These are phyloP conservation scores for Monarcha castaneiventris DNA, from an alignment of 2,113 vertebrate species.

Conservation along the genomic window DNA sequence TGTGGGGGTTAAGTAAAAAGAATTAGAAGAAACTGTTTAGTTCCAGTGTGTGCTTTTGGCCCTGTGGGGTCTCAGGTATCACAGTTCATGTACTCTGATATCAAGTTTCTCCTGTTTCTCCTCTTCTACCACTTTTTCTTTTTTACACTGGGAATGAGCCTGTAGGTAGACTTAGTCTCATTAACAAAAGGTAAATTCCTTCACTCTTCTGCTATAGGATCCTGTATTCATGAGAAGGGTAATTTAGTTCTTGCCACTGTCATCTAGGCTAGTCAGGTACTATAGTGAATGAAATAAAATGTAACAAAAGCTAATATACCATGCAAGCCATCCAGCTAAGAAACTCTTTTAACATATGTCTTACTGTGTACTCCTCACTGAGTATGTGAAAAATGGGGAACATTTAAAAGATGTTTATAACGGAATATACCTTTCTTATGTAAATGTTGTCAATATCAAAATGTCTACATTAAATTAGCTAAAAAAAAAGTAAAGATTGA, in stretches of 20 bases:
- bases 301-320: background rate
- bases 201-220: background rate
- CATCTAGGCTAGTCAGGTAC: background rate
- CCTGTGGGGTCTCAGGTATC: background rate
- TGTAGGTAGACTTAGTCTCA: background rate
- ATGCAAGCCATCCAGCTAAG: background rate
- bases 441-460: constrained; percentile 3
- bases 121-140: background rate
- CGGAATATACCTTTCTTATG: background rate
- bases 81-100: background rate
- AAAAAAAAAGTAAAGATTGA: background rate
- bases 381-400: background rate
- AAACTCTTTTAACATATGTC: background rate
- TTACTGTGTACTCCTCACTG: background rate
- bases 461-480: background rate
- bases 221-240: background rate
- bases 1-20: background rate
- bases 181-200: background rate
- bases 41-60: background rate
- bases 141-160: background rate
- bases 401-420: background rate
- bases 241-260: background rate
- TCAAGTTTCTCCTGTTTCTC: background rate
- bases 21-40: background rate
- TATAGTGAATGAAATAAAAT: background rate